Base-by-base conservation (phyloP, 2,888 invertebrate genomes). In the Scaptomyza flava region DNA sequence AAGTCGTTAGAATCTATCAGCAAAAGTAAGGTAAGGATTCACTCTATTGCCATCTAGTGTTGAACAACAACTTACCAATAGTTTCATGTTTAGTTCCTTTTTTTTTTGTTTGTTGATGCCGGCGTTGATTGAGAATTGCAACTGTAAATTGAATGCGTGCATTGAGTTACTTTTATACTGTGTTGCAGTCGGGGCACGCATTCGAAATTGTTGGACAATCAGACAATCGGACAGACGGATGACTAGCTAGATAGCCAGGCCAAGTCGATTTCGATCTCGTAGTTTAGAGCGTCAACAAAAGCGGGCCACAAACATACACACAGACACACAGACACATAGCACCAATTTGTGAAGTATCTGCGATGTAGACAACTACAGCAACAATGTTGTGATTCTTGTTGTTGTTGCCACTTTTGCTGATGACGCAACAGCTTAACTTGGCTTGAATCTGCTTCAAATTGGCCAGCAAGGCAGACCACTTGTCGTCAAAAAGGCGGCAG, bases 271-370 rank as follows among this genome's bases (percentile, higher is more conserved):
- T 63, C 62, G 62, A 84, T 79, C 82, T 82, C 65, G 63, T 69
- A 68, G 65, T 64, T 57, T 30, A 68, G 57, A 68, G 54, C 69
- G 78, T 66, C 77, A 80, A 79, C 85, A 78, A 82, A 82, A 85
- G 78, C 81, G 72, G 81, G 83, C 83, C 79, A 83, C 50, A 64
- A 74, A 51, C 43, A 61, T 79, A 36, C 36, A 36, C 36, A 36
- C 12, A n/a, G n/a, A n/a, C 34, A 34, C 34, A 36, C 36, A n/a
- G 2, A 36, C 36, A n/a, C 33, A 34, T 2, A 84, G 69, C 83
- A 74, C 85, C 80, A 84, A 86, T 86, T 86, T 83, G 84, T 84
- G 84, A 83, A 86, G 86, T 84, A 86, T 86, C 86, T 82, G 54
- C 79, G 76, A 76, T 77, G 81, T 83, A 46, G 70, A 45, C 60